Evolutionary conservation across 2,113 vertebrate genomes (phyloP).

Genomic region (Barnardius zonarius): DNA sequence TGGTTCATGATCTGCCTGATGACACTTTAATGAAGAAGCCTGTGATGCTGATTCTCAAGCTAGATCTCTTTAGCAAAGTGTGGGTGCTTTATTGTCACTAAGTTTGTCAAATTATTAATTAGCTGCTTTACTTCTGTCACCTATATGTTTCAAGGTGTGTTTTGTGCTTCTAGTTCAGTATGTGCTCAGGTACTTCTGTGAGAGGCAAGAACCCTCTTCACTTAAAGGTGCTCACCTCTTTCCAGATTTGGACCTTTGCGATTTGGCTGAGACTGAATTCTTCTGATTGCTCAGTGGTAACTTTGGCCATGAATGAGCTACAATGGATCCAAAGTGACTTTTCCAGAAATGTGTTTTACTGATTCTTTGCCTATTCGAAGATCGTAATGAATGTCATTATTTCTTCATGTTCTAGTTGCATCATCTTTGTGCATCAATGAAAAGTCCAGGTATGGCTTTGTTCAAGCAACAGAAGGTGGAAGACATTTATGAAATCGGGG

Average conservation of each 20-base stretch:
- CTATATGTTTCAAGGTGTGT: background rate
- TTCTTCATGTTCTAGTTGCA: slow-evolving; percentile 44
- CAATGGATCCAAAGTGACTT: background rate
- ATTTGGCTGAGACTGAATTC: background rate
- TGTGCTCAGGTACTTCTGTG: background rate
- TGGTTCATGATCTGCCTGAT: background rate
- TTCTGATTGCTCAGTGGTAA: background rate
- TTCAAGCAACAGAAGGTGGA: slow-evolving; percentile 96
- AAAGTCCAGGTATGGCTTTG: slow-evolving; percentile 84
- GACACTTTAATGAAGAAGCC: background rate
- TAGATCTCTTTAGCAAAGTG: background rate
- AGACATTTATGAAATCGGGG: slow-evolving; percentile 88
- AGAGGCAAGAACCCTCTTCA: background rate
- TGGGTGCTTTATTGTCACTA: background rate
- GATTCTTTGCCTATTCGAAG: background rate
- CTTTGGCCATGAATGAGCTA: background rate
- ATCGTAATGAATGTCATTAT: background rate
- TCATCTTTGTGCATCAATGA: slow-evolving; percentile 76
- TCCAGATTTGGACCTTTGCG: background rate
- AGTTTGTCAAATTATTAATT: background rate
- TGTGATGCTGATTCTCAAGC: background rate
- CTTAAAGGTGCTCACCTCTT: background rate
- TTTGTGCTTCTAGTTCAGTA: background rate
- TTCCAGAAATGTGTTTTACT: background rate
- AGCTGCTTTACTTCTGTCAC: background rate